Percentiles rank a stretch among this genome's conserved stretches.
phyloP scores from a whole-genome alignment of 2,113 vertebrate genomes.

The Sorex fumeus region DNA sequence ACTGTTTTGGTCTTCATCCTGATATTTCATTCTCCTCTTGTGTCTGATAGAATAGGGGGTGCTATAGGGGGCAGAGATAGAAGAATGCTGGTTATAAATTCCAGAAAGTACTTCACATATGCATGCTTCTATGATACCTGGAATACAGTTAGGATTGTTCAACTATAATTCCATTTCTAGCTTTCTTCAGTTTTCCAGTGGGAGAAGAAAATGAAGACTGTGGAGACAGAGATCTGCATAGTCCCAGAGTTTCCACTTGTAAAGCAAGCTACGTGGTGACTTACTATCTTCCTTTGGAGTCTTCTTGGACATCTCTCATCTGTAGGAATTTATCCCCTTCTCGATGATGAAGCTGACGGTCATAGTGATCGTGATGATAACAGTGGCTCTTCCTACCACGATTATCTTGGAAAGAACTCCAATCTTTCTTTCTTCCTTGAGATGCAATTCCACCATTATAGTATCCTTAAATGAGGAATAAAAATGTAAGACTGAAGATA shows the following conservation, averaged over 20 bases:
- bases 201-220: neutral
- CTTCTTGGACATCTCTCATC: slow-evolving; percentile 87
- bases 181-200: neutral
- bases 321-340: slow-evolving; percentile 84
- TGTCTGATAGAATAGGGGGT: slow-evolving; percentile 85
- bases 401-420: slow-evolving; percentile 81
- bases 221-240: neutral
- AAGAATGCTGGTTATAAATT: neutral
- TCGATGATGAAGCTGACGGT: slow-evolving; percentile 69
- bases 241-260: neutral
- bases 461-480: slow-evolving; percentile 86
- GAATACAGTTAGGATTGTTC: neutral
- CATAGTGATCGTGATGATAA: no score
- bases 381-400: slow-evolving; percentile 77
- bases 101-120: neutral
- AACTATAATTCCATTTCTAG: neutral
- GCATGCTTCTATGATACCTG: neutral
- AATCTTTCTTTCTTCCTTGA: slow-evolving; percentile 85
- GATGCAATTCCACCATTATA: slow-evolving; percentile 82
- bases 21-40: slow-evolving; percentile 78
- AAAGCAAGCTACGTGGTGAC: slow-evolving; percentile 53
- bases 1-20: slow-evolving; percentile 74
- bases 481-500: neutral
- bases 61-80: slow-evolving; percentile 74
- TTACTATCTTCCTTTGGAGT: slow-evolving; percentile 87